These are phyloP conservation scores for Brevipalpus yothersi DNA, from an alignment of 1,140 invertebrate species.

Conservation along the genomic window DNA sequence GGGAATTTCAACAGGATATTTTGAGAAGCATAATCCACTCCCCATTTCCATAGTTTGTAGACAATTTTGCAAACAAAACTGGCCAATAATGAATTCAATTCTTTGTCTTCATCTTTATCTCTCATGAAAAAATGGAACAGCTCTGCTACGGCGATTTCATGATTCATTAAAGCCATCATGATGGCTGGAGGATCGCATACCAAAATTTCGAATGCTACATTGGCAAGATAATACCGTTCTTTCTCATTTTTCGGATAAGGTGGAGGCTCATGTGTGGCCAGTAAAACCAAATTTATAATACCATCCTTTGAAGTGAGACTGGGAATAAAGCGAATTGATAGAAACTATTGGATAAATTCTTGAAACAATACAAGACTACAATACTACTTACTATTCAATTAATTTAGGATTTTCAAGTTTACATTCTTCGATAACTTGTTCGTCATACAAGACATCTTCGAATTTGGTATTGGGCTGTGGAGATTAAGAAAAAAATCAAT, in stretches of 20 bases:
- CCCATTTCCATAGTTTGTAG: conserved; percentile 51
- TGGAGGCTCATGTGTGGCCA: conserved; percentile 62
- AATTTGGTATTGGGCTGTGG: conserved; percentile 55
- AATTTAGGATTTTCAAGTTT: conserved; percentile 73
- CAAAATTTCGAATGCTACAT: conserved; percentile 76
- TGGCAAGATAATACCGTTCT: conserved; percentile 51
- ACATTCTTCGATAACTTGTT: conserved; percentile 84
- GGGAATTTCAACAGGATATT: conserved; percentile 64
- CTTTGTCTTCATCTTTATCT: conserved; percentile 21
- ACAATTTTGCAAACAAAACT: conserved; percentile 89
- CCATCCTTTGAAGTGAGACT: conserved; percentile 59
- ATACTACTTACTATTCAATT: conserved; percentile 58
- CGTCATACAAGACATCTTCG: conserved; percentile 67
- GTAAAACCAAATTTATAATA: conserved; percentile 53
- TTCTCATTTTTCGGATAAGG: conserved; percentile 39
- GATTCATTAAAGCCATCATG: conserved; percentile 54
- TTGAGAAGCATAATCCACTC: conserved; percentile 33
- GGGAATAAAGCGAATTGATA: conserved; percentile 15
- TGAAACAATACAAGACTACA: not conserved
- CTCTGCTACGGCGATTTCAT: conserved; percentile 46
- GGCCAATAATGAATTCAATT: conserved; percentile 72
- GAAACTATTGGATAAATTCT: not conserved
- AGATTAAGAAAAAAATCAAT: not conserved
- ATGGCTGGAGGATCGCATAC: conserved; percentile 61
- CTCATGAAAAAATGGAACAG: conserved; percentile 32